Evolutionary conservation across 2,888 invertebrate genomes (phyloP), one percentile per base, ranked within the genome.

Genomic region (Xestobium rufovillosum): DNA sequence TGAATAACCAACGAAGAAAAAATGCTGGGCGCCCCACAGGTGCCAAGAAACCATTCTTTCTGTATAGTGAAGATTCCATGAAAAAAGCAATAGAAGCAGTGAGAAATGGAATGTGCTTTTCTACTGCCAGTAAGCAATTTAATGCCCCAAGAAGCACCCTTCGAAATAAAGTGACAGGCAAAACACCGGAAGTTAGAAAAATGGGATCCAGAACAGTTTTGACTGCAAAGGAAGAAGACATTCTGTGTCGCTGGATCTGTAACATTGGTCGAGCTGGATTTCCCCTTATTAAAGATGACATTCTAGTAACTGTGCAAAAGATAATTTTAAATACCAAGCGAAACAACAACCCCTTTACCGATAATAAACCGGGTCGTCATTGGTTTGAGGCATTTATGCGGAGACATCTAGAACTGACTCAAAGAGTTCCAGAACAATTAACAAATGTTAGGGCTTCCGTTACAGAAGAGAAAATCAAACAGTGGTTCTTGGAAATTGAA

Each of bases 131-230:
- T 10, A n/a, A n/a, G n/a, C n/a, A 35, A 35, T 13, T 31, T 30
- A 26, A 28, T 3, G 31, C 28, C 17, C 32, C 27, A 8, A 32
- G 32, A 10, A 37, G 16, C 13, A 37, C 37, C 8, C 19, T 37
- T 16, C 9, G 32, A n/a, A 28, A 37, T 13, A 37, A 37, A 37
- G 31, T 37, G 9, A 37, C 19, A 4, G 37, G 37, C 8, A 37
- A 37, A 23, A 32, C 32, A 27, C 32, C 28, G 14, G 27, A 13
- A 28, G 25, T 11, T 9, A 26, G 38, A 29, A 38, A 34, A 38
- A 38, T 38, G 34, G 34, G 34, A 16, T 30, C 34, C 3, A 14
- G 8, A 19, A 38, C 38, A 14, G 14, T 34, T n/a, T 23, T 38
- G 23, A 38, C 33, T 4, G 14, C 14, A 26, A 27, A 34, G 15